Conservation (phyloP, 1,140 invertebrate species). For the Drosophila ironensis region DNA sequence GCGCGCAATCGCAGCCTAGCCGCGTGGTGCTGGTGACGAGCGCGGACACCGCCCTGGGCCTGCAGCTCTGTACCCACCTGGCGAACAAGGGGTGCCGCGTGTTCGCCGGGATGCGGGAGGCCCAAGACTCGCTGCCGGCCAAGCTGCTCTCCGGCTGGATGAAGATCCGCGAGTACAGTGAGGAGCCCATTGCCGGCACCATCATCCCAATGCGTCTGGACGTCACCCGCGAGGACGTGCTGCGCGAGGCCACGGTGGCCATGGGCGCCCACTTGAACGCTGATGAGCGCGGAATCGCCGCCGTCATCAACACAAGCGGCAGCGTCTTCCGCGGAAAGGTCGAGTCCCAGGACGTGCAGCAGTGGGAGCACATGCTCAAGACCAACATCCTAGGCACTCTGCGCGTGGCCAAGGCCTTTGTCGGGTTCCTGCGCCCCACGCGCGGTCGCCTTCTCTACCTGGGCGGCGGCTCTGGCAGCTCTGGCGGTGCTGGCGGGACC, state of each 20-base stretch:
- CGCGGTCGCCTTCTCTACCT: conserved; percentile 85
- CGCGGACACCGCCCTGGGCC: conserved; percentile 88
- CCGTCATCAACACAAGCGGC: conserved; percentile 91
- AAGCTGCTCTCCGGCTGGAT: conserved; percentile 85
- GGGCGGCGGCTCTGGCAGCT: conserved; percentile 72
- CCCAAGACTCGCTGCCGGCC: conserved; percentile 83
- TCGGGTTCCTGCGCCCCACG: conserved; percentile 85
- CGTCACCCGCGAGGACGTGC: conserved; percentile 89
- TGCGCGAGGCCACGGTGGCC: conserved; percentile 89
- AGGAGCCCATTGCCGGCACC: conserved; percentile 79
- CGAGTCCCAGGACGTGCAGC: conserved; percentile 87
- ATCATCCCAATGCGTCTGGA: conserved; percentile 89
- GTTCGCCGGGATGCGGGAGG: conserved; percentile 87
- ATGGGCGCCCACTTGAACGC: conserved; percentile 90
- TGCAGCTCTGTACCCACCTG: conserved; percentile 85
- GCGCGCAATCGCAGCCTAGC: conserved; percentile 79
- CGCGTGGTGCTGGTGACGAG: conserved; percentile 88
- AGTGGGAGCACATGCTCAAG: conserved; percentile 90
- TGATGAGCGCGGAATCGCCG: conserved; percentile 91
- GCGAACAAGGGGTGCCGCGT: conserved; percentile 88
- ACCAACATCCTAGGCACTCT: conserved; percentile 90
- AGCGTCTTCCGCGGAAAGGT: conserved; percentile 87
- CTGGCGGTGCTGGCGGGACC: background rate
- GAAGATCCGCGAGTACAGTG: conserved; percentile 84
- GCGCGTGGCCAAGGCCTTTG: conserved; percentile 88